Evolutionary conservation across 1,140 invertebrate genomes (phyloP), one percentile per base, ranked within the genome.

Genomic region (Dufourea novaeangliae): DNA sequence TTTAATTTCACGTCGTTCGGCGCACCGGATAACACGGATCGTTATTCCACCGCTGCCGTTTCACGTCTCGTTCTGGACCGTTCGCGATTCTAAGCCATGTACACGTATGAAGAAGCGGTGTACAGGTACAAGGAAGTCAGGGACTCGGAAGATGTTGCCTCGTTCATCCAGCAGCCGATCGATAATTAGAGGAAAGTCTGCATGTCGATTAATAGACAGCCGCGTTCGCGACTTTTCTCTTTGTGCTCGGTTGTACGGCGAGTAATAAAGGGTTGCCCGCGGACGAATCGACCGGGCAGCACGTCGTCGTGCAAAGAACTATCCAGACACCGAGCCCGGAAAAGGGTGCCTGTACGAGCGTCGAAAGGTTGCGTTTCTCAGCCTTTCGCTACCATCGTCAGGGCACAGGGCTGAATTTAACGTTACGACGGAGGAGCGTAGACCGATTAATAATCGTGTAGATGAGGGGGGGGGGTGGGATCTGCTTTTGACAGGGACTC

Each of bases 401-500:
- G n/a, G n/a, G n/a, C 34, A 72, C 25, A 39, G 56, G 66, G 52
- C 4, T 29, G 63, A 66, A 64, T 75, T 37, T 67, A 78, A 73
- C 54, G 82, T 76, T 71, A 52, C 56, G 11, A 11, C 20, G 27
- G n/a, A 32, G 22, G 25, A 20, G 37, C 20, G 12, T 3, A 14
- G 70, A 39, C 34, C 83, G 79, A 85, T 85, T 85, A 85, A 85
- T 85, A 85, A 85, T 25, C 50, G 56, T 54, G 79, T 61, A 32
- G 12, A 44, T 59, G 71, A 71, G 56, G 78, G 50, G 84, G 12
- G 52, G 64, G 71, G 71, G 56, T 73, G 50, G 84, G 37, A 68
- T 85, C 83, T 86, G 84, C 69, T 78, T 56, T 71, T 86, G 83
- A 85, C 84, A 80, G 77, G 41, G 59, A 82, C 82, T 85, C n/a